A percentile compares a stretch with the other conserved stretches of the same genome.
Evolutionary conservation across 2,113 vertebrate genomes (phyloP).

Genomic region (Zosterops pallidus): DNA sequence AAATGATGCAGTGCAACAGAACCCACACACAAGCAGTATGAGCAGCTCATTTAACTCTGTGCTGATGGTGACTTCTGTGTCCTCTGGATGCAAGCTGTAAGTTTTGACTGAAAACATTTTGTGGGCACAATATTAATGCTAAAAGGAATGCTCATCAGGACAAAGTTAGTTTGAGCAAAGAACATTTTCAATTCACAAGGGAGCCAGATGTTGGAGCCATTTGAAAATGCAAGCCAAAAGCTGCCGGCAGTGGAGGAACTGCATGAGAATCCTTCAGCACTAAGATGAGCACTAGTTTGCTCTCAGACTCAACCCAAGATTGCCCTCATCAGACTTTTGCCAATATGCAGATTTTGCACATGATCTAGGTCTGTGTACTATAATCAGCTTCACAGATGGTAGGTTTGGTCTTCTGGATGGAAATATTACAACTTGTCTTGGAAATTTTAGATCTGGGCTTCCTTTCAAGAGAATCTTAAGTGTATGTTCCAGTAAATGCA

Average conservation of each 20-base stretch:
- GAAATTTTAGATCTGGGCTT: background rate
- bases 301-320: background rate
- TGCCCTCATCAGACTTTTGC: background rate
- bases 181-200: background rate
- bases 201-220: background rate
- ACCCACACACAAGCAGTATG: background rate
- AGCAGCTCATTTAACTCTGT: background rate
- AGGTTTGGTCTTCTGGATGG: background rate
- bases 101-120: background rate
- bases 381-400: background rate
- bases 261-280: background rate
- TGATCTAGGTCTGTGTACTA: background rate
- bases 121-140: background rate
- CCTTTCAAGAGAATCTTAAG: slow-evolving; percentile 21
- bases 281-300: background rate
- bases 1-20: background rate
- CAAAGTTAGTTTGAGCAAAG: background rate
- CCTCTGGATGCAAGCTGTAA: background rate
- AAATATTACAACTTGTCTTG: background rate
- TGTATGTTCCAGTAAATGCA: background rate
- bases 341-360: background rate
- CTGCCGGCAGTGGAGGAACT: background rate
- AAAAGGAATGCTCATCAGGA: background rate
- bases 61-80: background rate
- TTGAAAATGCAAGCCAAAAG: background rate